Evolutionary conservation across 2,797 vertebrate species (phyloP).

Genomic region (Molossus alvarezi): DNA sequence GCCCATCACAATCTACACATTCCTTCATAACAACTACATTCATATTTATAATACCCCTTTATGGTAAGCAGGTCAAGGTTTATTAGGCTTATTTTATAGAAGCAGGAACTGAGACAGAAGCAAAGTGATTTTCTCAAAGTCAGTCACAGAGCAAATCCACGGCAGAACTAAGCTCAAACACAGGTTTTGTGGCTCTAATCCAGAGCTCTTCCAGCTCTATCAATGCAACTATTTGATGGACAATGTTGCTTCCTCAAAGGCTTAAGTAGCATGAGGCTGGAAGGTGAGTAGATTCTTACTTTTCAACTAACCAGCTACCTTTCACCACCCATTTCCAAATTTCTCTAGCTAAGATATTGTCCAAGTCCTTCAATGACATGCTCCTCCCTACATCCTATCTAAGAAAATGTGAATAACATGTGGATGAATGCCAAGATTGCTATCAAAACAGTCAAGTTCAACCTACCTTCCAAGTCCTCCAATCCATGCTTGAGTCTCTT

Average conservation of each 20-base stretch:
- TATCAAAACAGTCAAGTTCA: constrained; percentile 32
- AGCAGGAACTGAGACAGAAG: not conserved
- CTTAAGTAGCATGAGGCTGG: not conserved
- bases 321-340: not conserved
- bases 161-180: constrained; percentile 13
- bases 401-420: not conserved
- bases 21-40: not conserved
- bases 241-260: constrained; percentile 27
- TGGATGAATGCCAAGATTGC: not conserved
- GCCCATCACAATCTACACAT: not conserved
- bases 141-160: constrained; percentile 16
- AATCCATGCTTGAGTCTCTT: constrained; percentile 9
- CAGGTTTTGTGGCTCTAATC: not conserved
- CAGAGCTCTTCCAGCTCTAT: constrained; percentile 47
- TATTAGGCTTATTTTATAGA: constrained; percentile 27
- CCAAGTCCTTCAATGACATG: not conserved
- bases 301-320: constrained; percentile 54
- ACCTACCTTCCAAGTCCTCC: not conserved
- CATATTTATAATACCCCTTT: not conserved
- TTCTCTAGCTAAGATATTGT: constrained; percentile 42
- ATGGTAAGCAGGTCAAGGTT: not conserved
- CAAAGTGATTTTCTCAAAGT: constrained; percentile 58
- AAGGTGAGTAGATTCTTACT: not conserved
- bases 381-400: not conserved
- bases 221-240: not conserved